phyloP scores from a whole-genome alignment of 2,797 vertebrate species.

The Danio aesculapii region DNA sequence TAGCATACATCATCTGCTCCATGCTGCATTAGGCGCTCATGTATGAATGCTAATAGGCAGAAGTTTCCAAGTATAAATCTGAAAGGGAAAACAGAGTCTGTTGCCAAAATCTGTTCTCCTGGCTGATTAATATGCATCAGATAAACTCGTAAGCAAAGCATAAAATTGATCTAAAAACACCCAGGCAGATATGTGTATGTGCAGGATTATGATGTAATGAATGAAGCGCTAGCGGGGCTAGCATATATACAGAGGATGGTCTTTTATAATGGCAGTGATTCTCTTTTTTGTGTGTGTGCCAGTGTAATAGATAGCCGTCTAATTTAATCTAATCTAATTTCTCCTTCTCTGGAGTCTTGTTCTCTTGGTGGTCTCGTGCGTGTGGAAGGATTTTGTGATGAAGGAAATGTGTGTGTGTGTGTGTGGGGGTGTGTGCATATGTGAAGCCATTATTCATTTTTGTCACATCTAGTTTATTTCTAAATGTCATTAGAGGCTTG shows the following conservation, averaged over 20 bases:
- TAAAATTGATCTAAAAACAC: not conserved
- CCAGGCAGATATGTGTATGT: not conserved
- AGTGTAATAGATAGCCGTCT: constrained; percentile 31
- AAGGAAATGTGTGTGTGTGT: no score
- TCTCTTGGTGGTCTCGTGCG: constrained; percentile 9
- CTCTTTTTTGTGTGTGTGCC: constrained; percentile 9
- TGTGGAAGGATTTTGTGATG: not conserved
- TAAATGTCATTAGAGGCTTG: constrained; percentile 61
- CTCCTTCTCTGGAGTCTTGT: constrained; percentile 35
- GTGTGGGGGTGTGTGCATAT: not conserved
- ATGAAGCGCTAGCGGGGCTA: not conserved
- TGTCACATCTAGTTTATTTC: constrained; percentile 26
- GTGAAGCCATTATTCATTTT: not conserved
- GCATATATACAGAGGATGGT: not conserved
- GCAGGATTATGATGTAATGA: constrained; percentile 34
- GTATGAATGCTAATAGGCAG: constrained; percentile 11
- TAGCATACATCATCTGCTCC: constrained; percentile 26
- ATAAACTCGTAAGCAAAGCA: constrained; percentile 14
- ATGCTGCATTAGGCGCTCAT: constrained; percentile 16
- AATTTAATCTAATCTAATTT: constrained; percentile 33
- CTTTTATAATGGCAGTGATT: constrained; percentile 9
- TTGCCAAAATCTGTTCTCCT: constrained; percentile 23
- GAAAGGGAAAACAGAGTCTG: constrained; percentile 26
- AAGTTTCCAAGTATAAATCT: constrained; percentile 23
- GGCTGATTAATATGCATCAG: constrained; percentile 27